Evolutionary conservation across 2,113 vertebrate genomes (phyloP).

Genomic region (Beaufortia kweichowensis): DNA sequence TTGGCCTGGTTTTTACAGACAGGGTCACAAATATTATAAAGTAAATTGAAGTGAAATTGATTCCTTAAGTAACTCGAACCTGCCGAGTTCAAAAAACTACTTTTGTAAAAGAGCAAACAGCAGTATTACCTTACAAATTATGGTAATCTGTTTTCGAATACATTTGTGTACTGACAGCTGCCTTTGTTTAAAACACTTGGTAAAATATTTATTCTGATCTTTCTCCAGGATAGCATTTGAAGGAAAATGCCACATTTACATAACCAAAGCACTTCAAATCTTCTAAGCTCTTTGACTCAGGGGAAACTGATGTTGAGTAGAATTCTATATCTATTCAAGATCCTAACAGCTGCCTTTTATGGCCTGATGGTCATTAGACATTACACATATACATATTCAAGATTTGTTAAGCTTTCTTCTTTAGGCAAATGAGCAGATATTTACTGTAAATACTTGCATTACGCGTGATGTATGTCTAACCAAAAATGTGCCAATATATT

Average conservation of each 20-base stretch:
- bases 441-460: neutral
- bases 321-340: neutral
- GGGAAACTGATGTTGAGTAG: neutral
- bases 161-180: constrained; percentile 9
- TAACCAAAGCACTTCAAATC: constrained; percentile 29
- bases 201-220: constrained; percentile 36
- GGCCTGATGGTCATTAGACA: neutral
- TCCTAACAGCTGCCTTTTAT: neutral
- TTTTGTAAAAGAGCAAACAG: neutral
- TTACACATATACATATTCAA: neutral
- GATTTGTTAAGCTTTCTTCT: neutral
- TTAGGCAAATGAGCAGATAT: neutral
- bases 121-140: constrained; percentile 13
- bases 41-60: neutral
- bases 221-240: constrained; percentile 18
- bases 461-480: too few species aligned
- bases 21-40: too few species aligned
- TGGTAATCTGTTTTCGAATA: neutral
- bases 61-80: neutral
- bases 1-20: too few species aligned
- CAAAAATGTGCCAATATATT: too few species aligned
- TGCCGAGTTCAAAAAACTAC: neutral
- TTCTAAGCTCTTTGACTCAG: neutral
- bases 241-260: constrained; percentile 38
- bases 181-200: constrained; percentile 1